phyloP scores from a whole-genome alignment of 2,113 vertebrate genomes.

The Notiomystis cincta region DNA sequence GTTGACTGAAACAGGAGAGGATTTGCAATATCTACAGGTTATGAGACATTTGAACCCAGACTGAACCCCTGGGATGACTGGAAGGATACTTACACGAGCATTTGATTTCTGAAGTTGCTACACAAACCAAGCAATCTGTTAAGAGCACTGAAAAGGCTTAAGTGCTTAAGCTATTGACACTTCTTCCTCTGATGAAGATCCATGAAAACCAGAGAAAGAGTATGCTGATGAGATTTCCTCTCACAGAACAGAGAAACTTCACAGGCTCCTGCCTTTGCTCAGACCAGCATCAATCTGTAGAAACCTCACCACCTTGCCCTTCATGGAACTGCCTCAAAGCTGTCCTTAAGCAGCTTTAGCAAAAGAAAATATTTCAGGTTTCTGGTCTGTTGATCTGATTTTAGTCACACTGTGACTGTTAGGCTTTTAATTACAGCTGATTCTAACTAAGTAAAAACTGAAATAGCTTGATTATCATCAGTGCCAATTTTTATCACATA shows the following conservation, averaged over 20 bases:
- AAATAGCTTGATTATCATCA: neutral
- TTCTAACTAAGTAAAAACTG: neutral
- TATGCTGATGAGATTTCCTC: neutral
- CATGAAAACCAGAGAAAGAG: neutral
- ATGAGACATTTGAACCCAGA: neutral
- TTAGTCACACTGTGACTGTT: neutral
- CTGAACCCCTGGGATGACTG: slow-evolving; percentile 11
- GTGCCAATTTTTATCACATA: neutral
- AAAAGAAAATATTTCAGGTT: neutral
- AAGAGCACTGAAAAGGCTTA: slow-evolving; percentile 15
- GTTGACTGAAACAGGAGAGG: neutral
- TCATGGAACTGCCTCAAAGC: neutral
- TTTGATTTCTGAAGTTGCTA: neutral
- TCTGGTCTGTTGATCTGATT: neutral
- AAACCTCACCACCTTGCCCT: neutral
- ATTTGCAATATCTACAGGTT: neutral
- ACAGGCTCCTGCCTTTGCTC: neutral
- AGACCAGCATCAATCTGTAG: neutral
- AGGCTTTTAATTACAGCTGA: neutral
- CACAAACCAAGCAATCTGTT: slow-evolving; percentile 17
- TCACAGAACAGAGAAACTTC: neutral
- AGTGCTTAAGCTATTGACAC: neutral
- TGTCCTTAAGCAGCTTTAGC: neutral
- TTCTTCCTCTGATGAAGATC: slow-evolving; percentile 15
- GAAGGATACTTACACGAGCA: neutral